Evolutionary conservation across 2,888 invertebrate genomes (phyloP), one percentile per base, ranked within the genome.

Genomic region (Pandemis corylana): DNA sequence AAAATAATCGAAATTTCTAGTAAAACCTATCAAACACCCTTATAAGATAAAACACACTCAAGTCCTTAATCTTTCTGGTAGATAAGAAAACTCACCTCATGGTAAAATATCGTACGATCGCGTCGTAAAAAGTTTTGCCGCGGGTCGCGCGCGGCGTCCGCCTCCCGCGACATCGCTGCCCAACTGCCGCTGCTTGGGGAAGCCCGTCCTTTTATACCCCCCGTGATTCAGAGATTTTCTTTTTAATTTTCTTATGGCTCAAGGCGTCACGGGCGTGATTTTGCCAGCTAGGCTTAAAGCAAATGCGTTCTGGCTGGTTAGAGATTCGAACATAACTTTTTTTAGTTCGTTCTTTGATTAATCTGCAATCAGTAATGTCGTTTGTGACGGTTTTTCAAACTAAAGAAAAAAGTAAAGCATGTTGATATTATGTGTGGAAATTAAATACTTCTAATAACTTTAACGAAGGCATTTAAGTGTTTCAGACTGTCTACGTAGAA

Each of bases 91-190:
- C 75, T 75, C 44, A 75, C 75, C 75, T 70, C 56, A 71, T 75
- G 44, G 36, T 53, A 63, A 20, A 28, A 53, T 0, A 67, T 56
- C 44, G 53, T n/a, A 44, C 7, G 56, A 46, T 13, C 13, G 59
- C 5, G 62, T 41, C 93, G 93, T 92, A 92, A 93, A 92, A 93
- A 93, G 93, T 93, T 93, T 82, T 67, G 73, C 79, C 81, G 82
- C 61, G 72, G 68, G 44, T 20, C 77, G 53, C 64, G 65, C 79
- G 76, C 46, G 70, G 81, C 85, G 81, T 72, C 82, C 80, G 76
- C 77, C 79, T 77, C 79, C 72, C 6, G 72, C 75, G 49, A 44
- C 75, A 76, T 75, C 53, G 73, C 71, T 74, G 80, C 78, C 77
- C 78, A 79, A 87, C 88, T 88, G 84, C n/a, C 78, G 78, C 28